Base-by-base conservation (phyloP, 2,888 invertebrate species). In the Autographa gamma region DNA sequence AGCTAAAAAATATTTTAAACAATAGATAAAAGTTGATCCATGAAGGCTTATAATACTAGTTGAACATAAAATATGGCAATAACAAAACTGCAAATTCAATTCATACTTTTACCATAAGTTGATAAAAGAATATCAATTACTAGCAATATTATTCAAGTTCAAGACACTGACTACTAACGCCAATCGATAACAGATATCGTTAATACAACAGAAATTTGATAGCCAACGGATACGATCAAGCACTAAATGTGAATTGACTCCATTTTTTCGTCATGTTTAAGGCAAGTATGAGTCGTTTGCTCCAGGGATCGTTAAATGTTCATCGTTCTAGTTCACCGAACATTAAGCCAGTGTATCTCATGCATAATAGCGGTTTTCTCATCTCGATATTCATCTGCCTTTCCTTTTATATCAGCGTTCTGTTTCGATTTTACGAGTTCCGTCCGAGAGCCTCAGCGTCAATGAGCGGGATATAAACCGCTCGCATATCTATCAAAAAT, bases 341-440 rank as follows among this genome's bases (percentile, higher is more conserved):
- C 79, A 70, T 60, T 19, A 32, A 43, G 66, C 14, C 86, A 71
- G 90, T 92, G 80, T 85, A 88, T 89, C 87, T 83, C 84, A 74
- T 83, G 85, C 85, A 91, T 91, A 93, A 91, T 90, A 88, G 91
- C 90, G 91, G 91, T 91, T 92, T 90, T 90, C 91, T 91, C 93
- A 92, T 94, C 91, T 88, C 90, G 90, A 93, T 92, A 93, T 94
- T 93, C 93, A 93, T 93, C 93, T 91, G 88, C 88, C 88, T 85
- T 88, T 90, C 89, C 90, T 93, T 93, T 93, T 92, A 92, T 90
- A 92, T 90, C 89, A 88, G 86, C 88, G 88, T 85, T 91, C 91
- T 91, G 93, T 93, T 93, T 93, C 92, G 92, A 92, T 92, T 93
- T 93, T 93, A 94, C 93, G 92, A 93, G 90, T 86, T 87, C 88